Evolutionary conservation across 2,888 invertebrate species (phyloP).

Genomic region (Diaperis boleti): DNA sequence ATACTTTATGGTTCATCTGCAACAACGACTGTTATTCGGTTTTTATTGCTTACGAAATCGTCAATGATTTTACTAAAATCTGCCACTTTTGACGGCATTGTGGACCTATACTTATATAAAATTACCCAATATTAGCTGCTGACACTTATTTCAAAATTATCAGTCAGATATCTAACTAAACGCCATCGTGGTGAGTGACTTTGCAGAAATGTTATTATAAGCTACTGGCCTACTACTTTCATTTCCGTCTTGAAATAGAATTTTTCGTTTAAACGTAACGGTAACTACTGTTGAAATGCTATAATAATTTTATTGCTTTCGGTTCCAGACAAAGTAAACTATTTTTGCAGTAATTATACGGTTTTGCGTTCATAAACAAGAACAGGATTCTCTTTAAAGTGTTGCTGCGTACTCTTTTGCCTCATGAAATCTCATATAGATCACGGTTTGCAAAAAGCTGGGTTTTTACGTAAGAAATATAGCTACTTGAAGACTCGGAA

Average conservation of each 20-base stretch:
- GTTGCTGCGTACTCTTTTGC: no score
- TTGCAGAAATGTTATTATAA: slow-evolving; percentile 1
- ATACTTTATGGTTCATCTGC: slow-evolving; percentile 1
- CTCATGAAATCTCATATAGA: no score
- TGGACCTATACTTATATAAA: no score
- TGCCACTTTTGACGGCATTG: background rate
- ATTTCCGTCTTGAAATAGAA: background rate
- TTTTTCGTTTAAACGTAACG: background rate
- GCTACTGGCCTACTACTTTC: background rate
- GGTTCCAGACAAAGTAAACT: background rate
- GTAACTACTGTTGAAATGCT: background rate
- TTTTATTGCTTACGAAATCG: background rate
- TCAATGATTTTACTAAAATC: background rate
- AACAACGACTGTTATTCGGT: background rate
- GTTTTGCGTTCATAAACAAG: no score
- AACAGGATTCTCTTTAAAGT: no score
- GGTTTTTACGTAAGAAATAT: no score
- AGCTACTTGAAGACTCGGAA: background rate
- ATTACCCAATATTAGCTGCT: background rate
- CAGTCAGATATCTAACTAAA: background rate
- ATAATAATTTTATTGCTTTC: background rate
- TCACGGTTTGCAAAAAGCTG: no score
- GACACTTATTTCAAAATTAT: background rate
- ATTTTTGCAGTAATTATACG: no score
- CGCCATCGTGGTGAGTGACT: background rate